Evolutionary conservation across 2,113 vertebrate species (phyloP).

Genomic region (Malurus cyaneus): DNA sequence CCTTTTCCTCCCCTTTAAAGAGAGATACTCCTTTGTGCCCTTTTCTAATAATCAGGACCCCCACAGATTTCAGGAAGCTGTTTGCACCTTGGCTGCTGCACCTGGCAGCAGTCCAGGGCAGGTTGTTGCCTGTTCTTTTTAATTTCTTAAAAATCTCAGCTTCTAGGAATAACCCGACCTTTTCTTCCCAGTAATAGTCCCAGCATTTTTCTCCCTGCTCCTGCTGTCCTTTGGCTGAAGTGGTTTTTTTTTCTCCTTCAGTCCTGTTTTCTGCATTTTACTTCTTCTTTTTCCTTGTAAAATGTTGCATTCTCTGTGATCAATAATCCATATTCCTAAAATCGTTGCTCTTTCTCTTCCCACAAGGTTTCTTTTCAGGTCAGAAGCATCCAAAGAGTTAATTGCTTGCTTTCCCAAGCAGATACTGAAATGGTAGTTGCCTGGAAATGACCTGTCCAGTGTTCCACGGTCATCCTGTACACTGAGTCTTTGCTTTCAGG

Average conservation of each 20-base stretch:
- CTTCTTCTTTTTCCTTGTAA: not conserved
- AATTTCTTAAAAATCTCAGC: not conserved
- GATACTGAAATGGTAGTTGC: not conserved
- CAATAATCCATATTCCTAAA: not conserved
- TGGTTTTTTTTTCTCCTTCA: not conserved
- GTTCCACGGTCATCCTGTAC: not conserved
- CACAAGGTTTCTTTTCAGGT: not conserved
- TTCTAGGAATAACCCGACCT: not conserved
- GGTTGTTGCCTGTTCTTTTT: too few species aligned
- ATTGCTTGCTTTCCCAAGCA: not conserved
- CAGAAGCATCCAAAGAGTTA: not conserved
- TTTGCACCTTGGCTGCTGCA: not conserved
- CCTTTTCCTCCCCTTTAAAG: not conserved
- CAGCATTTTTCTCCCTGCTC: not conserved
- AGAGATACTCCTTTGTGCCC: rapidly evolving
- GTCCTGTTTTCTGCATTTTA: not conserved
- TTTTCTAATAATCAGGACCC: not conserved
- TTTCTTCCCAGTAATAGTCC: not conserved
- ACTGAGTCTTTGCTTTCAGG: not conserved
- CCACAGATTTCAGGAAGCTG: not conserved
- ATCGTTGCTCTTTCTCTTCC: not conserved
- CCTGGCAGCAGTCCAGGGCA: not conserved
- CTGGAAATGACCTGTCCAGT: not conserved
- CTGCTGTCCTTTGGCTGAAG: not conserved
- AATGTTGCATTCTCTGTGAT: rapidly evolving